Percentiles rank a stretch among this genome's conserved stretches.
Conservation (phyloP, 2,797 vertebrate species). For the Zalophus californianus region DNA sequence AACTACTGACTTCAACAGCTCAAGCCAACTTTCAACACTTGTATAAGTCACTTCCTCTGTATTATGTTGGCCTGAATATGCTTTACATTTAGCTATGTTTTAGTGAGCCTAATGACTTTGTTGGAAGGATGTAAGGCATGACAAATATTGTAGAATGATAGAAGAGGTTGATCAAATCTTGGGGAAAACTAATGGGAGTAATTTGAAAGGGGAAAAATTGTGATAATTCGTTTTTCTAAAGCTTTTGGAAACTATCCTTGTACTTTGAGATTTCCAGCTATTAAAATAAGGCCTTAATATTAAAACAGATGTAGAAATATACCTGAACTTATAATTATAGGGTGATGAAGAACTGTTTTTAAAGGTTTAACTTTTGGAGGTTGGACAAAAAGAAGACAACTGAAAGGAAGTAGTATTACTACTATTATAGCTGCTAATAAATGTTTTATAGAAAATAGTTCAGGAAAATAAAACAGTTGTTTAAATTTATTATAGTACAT, state of each 20-base stretch:
- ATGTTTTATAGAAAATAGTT: constrained; percentile 8
- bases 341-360: background rate
- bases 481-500: background rate
- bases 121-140: constrained; percentile 33
- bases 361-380: background rate
- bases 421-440: background rate
- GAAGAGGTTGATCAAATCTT: background rate
- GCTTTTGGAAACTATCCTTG: constrained; percentile 11
- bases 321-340: background rate
- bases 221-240: constrained; percentile 24
- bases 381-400: constrained; percentile 15
- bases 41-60: background rate
- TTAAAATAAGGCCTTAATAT: background rate
- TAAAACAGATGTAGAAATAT: background rate
- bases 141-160: background rate
- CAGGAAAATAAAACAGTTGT: background rate
- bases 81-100: background rate
- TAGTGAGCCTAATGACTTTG: background rate
- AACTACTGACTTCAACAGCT: background rate
- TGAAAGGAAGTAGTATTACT: background rate
- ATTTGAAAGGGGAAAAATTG: background rate
- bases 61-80: background rate
- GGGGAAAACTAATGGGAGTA: background rate
- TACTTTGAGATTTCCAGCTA: background rate
- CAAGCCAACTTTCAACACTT: background rate